These are phyloP conservation scores for Aelia acuminata DNA, from an alignment of 2,888 invertebrate species.

Conservation along the genomic window DNA sequence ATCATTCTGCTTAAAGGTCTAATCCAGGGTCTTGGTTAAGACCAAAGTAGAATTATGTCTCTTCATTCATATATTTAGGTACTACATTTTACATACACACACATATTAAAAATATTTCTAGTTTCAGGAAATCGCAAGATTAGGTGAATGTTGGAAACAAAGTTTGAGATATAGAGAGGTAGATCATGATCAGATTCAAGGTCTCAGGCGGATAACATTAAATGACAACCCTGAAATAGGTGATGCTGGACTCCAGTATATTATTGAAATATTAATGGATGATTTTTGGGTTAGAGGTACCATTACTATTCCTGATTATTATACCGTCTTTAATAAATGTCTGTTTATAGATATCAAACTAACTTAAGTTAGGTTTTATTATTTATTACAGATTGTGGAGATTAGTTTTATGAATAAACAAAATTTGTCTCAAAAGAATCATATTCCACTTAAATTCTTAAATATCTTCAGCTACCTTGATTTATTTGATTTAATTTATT, in stretches of 20 bases:
- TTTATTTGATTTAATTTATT: too few relatives aligned
- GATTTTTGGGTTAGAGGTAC: slow-evolving; percentile 84
- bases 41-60: background rate
- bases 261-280: slow-evolving; percentile 80
- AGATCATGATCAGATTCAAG: slow-evolving; percentile 80
- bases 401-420: too few relatives aligned
- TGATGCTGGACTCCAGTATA: slow-evolving; percentile 75
- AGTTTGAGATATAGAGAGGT: slow-evolving; percentile 84
- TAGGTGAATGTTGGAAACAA: slow-evolving; percentile 86
- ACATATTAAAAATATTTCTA: slow-evolving; percentile 67
- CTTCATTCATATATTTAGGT: background rate
- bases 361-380: background rate
- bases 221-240: slow-evolving; percentile 80
- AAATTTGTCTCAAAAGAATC: too few relatives aligned
- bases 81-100: background rate
- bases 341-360: background rate
- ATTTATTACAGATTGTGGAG: background rate
- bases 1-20: background rate
- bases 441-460: too few relatives aligned
- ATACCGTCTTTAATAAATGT: background rate
- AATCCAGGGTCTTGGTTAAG: background rate
- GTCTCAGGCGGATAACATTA: slow-evolving; percentile 78
- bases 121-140: slow-evolving; percentile 80
- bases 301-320: too few relatives aligned
- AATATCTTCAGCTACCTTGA: too few relatives aligned